Conservation (phyloP, 1,140 invertebrate genomes). For the Oscheius sp. region DNA sequence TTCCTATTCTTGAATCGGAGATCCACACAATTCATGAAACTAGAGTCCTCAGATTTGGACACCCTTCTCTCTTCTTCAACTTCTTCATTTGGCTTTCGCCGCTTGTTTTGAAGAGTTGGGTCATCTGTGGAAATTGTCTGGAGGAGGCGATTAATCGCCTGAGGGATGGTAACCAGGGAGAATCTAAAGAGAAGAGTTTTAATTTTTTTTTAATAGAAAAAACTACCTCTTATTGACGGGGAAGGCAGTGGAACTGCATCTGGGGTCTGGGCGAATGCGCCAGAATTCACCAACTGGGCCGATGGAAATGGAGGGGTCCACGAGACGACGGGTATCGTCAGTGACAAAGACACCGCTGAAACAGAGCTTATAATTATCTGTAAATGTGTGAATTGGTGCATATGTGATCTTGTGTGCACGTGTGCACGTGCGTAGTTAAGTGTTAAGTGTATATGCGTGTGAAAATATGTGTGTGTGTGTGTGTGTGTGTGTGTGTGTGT, state of each 20-base stretch:
- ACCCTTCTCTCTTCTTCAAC: too few relatives aligned
- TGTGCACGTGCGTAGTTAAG: too few relatives aligned
- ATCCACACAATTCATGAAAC: slow-evolving; percentile 18
- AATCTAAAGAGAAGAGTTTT: slow-evolving; percentile 46
- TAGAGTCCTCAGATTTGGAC: not conserved
- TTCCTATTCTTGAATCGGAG: slow-evolving; percentile 24
- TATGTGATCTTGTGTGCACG: too few relatives aligned
- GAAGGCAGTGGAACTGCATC: slow-evolving; percentile 5
- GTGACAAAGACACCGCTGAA: slow-evolving; percentile 43
- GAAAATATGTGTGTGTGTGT: too few relatives aligned
- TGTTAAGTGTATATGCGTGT: too few relatives aligned
- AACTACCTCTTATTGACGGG: slow-evolving; percentile 31
- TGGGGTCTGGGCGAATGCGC: slow-evolving; percentile 18
- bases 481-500: too few relatives aligned
- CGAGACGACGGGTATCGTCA: slow-evolving; percentile 42
- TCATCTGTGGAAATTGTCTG: slow-evolving; percentile 37
- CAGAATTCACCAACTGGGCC: slow-evolving; percentile 33
- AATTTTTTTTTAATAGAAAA: slow-evolving; percentile 3
- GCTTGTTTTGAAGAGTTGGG: slow-evolving; percentile 22
- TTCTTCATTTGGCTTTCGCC: slow-evolving; percentile 5
- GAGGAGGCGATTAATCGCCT: slow-evolving; percentile 53
- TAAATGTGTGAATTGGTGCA: too few relatives aligned
- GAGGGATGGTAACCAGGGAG: slow-evolving; percentile 56
- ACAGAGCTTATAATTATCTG: not conserved
- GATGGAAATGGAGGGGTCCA: slow-evolving; percentile 32